These are phyloP conservation scores for Drosophila ohnishii DNA, from an alignment of 1,140 invertebrate genomes.

Conservation along the genomic window DNA sequence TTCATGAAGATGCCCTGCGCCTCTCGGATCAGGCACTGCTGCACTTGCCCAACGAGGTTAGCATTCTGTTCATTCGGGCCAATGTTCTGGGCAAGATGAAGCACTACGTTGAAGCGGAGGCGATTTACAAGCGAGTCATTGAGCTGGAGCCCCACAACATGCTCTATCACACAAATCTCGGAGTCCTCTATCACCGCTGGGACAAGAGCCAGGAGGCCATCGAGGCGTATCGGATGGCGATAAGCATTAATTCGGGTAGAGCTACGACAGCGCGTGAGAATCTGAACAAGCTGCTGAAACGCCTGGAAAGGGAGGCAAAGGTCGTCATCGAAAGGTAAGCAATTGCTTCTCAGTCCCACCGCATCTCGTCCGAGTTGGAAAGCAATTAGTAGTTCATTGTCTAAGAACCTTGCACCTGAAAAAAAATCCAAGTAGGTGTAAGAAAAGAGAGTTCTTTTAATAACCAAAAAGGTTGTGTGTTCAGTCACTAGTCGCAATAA, in stretches of 20 bases:
- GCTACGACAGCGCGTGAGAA: slow-evolving; percentile 71
- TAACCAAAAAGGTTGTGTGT: slow-evolving; percentile 20
- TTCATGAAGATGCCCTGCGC: slow-evolving; percentile 87
- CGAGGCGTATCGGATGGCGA: slow-evolving; percentile 89
- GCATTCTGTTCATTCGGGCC: slow-evolving; percentile 93
- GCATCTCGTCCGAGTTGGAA: neutral
- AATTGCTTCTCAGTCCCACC: neutral
- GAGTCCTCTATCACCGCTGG: slow-evolving; percentile 97
- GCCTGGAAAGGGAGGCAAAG: slow-evolving; percentile 51
- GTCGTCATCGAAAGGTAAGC: slow-evolving; percentile 20
- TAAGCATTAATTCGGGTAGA: slow-evolving; percentile 52
- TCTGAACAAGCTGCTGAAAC: slow-evolving; percentile 64
- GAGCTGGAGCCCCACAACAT: slow-evolving; percentile 87
- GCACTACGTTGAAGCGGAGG: slow-evolving; percentile 90
- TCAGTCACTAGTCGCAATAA: slow-evolving; percentile 23
- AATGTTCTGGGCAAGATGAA: slow-evolving; percentile 94
- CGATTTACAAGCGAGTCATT: slow-evolving; percentile 91
- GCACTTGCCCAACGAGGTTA: slow-evolving; percentile 88
- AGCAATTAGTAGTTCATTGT: neutral
- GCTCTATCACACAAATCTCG: slow-evolving; percentile 92
- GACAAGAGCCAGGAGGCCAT: slow-evolving; percentile 90
- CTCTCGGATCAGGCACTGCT: slow-evolving; percentile 88
- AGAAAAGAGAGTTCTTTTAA: neutral
- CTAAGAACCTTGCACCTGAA: neutral
- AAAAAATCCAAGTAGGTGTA: neutral